Conservation (phyloP, 2,113 vertebrate genomes). For the Gopherus evgoodei region DNA sequence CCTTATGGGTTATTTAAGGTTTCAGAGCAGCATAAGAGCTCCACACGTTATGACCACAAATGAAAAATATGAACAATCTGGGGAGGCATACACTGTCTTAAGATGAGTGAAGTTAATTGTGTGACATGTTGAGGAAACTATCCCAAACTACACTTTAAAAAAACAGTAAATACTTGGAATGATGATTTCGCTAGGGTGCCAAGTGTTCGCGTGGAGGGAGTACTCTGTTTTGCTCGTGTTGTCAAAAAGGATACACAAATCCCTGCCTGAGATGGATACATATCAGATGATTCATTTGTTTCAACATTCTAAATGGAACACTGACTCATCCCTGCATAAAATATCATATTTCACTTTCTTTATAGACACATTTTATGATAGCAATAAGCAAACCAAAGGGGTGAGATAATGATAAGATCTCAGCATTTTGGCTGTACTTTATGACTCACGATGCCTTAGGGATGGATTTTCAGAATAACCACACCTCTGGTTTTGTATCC, state of each 20-base stretch:
- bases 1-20: neutral
- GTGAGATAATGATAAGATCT: conserved; percentile 57
- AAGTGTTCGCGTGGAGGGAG: conserved; percentile 13
- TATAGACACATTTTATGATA: conserved; percentile 41
- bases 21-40: neutral
- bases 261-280: neutral
- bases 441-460: conserved; percentile 30
- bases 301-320: conserved; percentile 20
- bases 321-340: neutral
- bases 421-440: conserved; percentile 58
- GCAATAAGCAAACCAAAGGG: conserved; percentile 33
- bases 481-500: conserved; percentile 39
- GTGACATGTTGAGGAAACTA: neutral
- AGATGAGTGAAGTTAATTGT: neutral
- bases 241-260: conserved; percentile 35
- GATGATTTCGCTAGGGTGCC: neutral
- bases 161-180: conserved; percentile 46
- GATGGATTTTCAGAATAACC: conserved; percentile 45
- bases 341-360: conserved; percentile 22
- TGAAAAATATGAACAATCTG: neutral
- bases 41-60: neutral
- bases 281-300: conserved; percentile 22
- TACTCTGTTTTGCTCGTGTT: conserved; percentile 36
- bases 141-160: conserved; percentile 7
- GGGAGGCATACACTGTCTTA: neutral